phyloP scores from a whole-genome alignment of 2,888 invertebrate species.

The Drosophila stalkeri region DNA sequence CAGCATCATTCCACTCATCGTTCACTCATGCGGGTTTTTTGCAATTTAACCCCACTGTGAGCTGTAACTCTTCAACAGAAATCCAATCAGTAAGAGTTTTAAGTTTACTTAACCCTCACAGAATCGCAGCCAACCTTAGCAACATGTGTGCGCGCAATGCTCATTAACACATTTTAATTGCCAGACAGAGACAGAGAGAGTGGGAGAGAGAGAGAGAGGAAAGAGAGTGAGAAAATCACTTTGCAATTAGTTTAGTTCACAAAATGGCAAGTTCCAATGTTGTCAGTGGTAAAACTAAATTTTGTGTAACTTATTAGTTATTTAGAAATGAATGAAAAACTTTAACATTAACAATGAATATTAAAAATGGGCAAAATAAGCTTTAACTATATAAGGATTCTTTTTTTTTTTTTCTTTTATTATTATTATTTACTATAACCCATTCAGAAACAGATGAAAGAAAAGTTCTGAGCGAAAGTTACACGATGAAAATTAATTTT shows the following conservation, averaged over 20 bases:
- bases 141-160: slow-evolving; percentile 47
- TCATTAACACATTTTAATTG: slow-evolving; percentile 65
- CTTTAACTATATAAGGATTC: background rate
- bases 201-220: background rate
- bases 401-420: background rate
- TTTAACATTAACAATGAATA: background rate
- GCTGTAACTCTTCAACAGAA: slow-evolving; percentile 18
- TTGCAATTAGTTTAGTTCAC: slow-evolving; percentile 21
- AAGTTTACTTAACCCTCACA: slow-evolving; percentile 17
- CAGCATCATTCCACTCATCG: slow-evolving; percentile 14
- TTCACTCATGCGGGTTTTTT: slow-evolving; percentile 3
- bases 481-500: slow-evolving; percentile 63
- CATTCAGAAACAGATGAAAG: slow-evolving; percentile 10
- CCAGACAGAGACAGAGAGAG: slow-evolving; percentile 7
- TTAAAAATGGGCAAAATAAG: background rate
- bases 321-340: background rate
- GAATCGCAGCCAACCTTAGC: background rate
- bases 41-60: slow-evolving; percentile 7
- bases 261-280: slow-evolving; percentile 12
- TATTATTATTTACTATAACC: background rate
- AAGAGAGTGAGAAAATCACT: slow-evolving; percentile 24
- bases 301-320: background rate
- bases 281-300: background rate
- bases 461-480: slow-evolving; percentile 19
- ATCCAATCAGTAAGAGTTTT: slow-evolving; percentile 50